These are phyloP conservation scores for Enhydra lutris DNA, from an alignment of 2,113 vertebrate species.

Conservation along the genomic window DNA sequence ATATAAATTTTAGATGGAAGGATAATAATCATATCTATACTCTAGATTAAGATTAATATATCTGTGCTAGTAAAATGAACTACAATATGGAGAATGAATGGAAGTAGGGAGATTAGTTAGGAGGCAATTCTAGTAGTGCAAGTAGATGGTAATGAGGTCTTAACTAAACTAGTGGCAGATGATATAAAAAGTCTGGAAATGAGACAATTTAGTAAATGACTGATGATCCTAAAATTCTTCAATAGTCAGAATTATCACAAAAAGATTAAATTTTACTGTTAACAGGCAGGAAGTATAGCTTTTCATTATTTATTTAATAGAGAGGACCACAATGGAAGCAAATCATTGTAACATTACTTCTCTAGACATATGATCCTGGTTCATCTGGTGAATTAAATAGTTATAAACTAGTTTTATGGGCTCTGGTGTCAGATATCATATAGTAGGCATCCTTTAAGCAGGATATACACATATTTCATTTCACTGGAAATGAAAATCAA, in stretches of 20 bases:
- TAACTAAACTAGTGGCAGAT: constrained; percentile 10
- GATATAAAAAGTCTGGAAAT: neutral
- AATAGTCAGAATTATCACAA: constrained; percentile 31
- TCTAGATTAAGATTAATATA: constrained; percentile 34
- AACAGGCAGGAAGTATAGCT: neutral
- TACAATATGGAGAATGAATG: neutral
- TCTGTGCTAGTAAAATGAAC: neutral
- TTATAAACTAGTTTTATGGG: neutral
- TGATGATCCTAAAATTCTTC: constrained; percentile 3
- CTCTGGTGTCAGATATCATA: neutral
- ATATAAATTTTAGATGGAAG: constrained; percentile 16
- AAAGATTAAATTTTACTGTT: neutral
- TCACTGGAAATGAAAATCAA: neutral
- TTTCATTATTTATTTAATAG: constrained; percentile 23
- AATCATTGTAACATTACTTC: constrained; percentile 23
- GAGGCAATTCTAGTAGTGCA: neutral
- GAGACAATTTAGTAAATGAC: constrained; percentile 21
- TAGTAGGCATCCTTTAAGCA: neutral
- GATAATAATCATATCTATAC: neutral
- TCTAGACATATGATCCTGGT: neutral
- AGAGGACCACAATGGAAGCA: neutral
- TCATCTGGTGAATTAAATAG: neutral
- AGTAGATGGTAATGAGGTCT: neutral
- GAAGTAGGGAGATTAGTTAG: neutral
- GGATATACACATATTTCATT: neutral